Base-by-base conservation (phyloP, 2,797 vertebrate species). In the Arctocebus calabarensis region DNA sequence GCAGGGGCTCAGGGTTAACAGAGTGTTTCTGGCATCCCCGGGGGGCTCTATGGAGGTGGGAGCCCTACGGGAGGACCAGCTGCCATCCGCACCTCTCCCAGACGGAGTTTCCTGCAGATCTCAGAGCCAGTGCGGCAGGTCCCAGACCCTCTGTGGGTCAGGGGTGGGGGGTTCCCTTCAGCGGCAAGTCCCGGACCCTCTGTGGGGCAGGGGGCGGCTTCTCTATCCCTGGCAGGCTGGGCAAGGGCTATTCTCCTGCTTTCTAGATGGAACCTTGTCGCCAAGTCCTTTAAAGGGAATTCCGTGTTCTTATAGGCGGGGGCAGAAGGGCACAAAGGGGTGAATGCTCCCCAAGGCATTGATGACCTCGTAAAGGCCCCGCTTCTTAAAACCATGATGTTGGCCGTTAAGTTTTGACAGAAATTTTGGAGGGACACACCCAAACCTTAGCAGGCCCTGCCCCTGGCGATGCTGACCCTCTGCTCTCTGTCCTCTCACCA, bases 101-200 rank as follows among this genome's bases (percentile, higher is more conserved):
- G 37, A 19, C 52, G 0, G 0, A 37, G 0, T 0, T 59, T 34
- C 77, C 59, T 37, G 0, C 34, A 43, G 48, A 13, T 27, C 0
- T 29, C 9, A 29, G 75, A 20, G 8, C 3, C 11, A 1, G 61
- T 8, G 12, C 14, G 48, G 14, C 48, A 52, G 48, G 48, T 52
- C 48, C 14, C 14, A 52, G 48, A 52, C 14, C 48, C 45, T 48
- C 45, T 48, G 45, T 48, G 45, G 45, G 45, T 48, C 45, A 2
- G 11, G 45, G 45, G 45, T 40, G 40, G 13, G 45, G 45, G 45
- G 45, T 48, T 48, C 45, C 45, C 45, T 48, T 12, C 45, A 48
- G 45, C 45, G 13, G 45, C 45, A 48, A 45, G 74, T 40, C 23
- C 48, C 14, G 16, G 20, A 57, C 5, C 5, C 37, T 45, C 20